Evolutionary conservation across 37 sponge, comb jelly and placozoan genomes (phyloP), one percentile per base, ranked within the genome.

Genomic region (Aphrocallistes beatrix): DNA sequence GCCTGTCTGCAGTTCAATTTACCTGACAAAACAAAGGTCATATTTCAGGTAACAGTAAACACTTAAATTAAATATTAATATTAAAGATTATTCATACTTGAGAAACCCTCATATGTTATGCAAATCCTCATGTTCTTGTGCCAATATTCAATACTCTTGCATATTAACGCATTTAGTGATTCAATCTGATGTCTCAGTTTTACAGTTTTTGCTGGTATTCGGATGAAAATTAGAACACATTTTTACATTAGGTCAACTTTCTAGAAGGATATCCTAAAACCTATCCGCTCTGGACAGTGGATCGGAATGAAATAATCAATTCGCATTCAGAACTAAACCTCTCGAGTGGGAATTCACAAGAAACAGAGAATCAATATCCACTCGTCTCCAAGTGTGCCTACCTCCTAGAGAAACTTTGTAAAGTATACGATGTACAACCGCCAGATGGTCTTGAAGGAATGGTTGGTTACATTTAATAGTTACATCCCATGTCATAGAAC

Each of bases 391-490:
- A 60, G 34, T 32, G 75, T 60, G 75, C 21, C n/a, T 60, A 60
- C 34, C 8, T 60, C 10, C 1, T 60, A 21, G n/a, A 3, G 8
- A 60, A 13, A 60, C 75, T 60, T 6, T 60, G 75, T 60, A 13
- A 19, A 19, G 21, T 6, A 28, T 60, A 60, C 34, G n/a, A 60
- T 60, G n/a, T 60, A 8, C 32, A 60, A 13, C 34, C 34, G 75
- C 75, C 75, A 60, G 32, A 60, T 25, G 75, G 34, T 25, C 1
- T 60, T 60, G 34, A 21, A 60, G 75, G 21, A 60, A 60, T 60
- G 75, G 75, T 60, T 60, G 10, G 75, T 60, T 60, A 60, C 49
- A n/a, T n/a, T n/a, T n/a, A n/a, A n/a, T n/a, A n/a, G n/a, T n/a
- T n/a, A n/a, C n/a, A n/a, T n/a, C n/a, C n/a, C n/a, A n/a, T n/a